These are phyloP conservation scores for Meriones unguiculatus DNA, from an alignment of 2,113 vertebrate species.

Conservation along the genomic window DNA sequence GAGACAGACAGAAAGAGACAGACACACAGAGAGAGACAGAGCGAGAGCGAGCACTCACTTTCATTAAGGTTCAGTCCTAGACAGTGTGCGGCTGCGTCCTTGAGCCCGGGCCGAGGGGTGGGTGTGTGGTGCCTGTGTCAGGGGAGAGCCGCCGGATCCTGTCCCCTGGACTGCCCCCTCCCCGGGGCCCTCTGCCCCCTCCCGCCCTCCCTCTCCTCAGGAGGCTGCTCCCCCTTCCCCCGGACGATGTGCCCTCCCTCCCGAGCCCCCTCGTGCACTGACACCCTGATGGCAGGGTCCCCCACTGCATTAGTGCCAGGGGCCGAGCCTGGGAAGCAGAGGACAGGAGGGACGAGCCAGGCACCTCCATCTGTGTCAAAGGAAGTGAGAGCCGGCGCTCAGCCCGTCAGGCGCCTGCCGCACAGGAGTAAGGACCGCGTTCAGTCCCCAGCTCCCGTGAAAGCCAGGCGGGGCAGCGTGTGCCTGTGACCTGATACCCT, in stretches of 20 bases:
- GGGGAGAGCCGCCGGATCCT: not conserved
- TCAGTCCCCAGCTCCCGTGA: not conserved
- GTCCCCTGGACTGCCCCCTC: not conserved
- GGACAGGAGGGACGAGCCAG: not conserved
- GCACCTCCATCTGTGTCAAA: too few relatives aligned
- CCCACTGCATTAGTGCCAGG: not conserved
- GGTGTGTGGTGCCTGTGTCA: not conserved
- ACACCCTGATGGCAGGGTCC: fast-evolving
- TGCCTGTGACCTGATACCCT: not conserved
- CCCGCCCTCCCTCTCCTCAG: not conserved
- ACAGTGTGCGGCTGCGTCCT: not conserved
- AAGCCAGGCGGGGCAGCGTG: not conserved
- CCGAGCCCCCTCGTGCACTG: not conserved
- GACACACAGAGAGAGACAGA: not conserved
- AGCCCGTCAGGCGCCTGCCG: not conserved
- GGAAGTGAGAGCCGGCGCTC: not conserved
- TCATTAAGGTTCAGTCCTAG: not conserved
- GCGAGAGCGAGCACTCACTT: not conserved
- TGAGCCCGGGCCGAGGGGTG: not conserved
- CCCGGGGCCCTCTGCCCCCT: not conserved
- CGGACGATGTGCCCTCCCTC: too few relatives aligned
- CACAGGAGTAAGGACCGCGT: too few relatives aligned
- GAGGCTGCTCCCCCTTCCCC: not conserved
- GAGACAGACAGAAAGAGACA: not conserved
- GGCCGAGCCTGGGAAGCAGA: not conserved